A percentile compares a stretch with the other conserved stretches of the same genome.
phyloP scores from a whole-genome alignment of 92 coral and sea anemone genomes.

The Anthopleura xanthogrammica region DNA sequence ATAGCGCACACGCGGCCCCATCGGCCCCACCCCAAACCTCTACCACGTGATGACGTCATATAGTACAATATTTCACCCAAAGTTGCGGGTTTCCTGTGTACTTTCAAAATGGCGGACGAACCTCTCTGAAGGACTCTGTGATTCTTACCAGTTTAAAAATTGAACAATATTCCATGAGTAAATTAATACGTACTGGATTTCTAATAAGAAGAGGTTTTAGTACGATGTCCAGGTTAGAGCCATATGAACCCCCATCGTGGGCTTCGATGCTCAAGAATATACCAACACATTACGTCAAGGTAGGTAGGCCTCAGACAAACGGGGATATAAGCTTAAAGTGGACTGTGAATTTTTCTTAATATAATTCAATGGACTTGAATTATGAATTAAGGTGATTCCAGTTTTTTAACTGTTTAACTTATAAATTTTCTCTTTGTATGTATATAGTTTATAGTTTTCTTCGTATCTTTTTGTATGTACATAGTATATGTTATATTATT shows the following conservation, averaged over 20 bases:
- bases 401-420: too few species aligned
- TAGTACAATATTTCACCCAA: background rate
- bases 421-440: too few species aligned
- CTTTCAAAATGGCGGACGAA: slow-evolving; percentile 8
- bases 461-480: too few species aligned
- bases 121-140: background rate
- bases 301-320: background rate
- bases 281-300: slow-evolving; percentile 38
- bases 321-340: too few species aligned
- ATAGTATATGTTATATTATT: too few species aligned
- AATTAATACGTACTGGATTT: background rate
- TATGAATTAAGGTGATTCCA: too few species aligned
- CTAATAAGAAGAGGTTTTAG: background rate
- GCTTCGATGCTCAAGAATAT: slow-evolving; percentile 20
- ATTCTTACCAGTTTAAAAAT: background rate
- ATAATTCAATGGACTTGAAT: too few species aligned
- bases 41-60: background rate
- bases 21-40: too few species aligned
- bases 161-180: background rate
- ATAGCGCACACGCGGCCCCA: too few species aligned
- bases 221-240: slow-evolving; percentile 6
- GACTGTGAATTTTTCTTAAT: too few species aligned
- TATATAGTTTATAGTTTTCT: too few species aligned
- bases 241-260: slow-evolving; percentile 43
- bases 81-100: slow-evolving; percentile 12